Conservation (phyloP, 2,113 vertebrate species). For the Gymnobelideus leadbeateri region DNA sequence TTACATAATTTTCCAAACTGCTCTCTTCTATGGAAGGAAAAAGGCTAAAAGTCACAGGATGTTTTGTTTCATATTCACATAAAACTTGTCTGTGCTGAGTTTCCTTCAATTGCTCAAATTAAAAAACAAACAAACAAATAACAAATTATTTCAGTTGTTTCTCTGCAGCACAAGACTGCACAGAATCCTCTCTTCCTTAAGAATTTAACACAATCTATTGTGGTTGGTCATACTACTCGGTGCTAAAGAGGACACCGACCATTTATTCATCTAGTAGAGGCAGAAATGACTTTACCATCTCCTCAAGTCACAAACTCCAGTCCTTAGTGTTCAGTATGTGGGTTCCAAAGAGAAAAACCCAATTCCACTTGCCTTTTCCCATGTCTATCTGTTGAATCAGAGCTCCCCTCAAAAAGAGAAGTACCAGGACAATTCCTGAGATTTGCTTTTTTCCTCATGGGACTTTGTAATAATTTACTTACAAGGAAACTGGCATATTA, state of each 20-base stretch:
- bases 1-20: neutral
- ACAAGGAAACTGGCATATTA: slow-evolving; percentile 48
- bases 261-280: neutral
- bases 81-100: neutral
- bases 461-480: slow-evolving; percentile 29
- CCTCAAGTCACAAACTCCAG: neutral
- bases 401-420: slow-evolving; percentile 45
- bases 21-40: neutral
- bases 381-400: slow-evolving; percentile 6
- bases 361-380: neutral
- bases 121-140: neutral
- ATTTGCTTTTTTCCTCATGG: neutral
- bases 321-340: neutral
- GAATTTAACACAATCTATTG: neutral
- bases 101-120: neutral
- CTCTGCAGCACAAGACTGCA: neutral
- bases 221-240: neutral
- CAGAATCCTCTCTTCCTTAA: neutral
- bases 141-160: neutral
- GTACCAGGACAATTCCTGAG: slow-evolving; percentile 32
- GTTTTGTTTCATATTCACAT: neutral
- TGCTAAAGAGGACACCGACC: neutral
- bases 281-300: neutral
- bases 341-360: neutral
- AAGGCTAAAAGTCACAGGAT: neutral